These are phyloP conservation scores for Caretta caretta DNA, from an alignment of 2,113 vertebrate species.

Conservation along the genomic window DNA sequence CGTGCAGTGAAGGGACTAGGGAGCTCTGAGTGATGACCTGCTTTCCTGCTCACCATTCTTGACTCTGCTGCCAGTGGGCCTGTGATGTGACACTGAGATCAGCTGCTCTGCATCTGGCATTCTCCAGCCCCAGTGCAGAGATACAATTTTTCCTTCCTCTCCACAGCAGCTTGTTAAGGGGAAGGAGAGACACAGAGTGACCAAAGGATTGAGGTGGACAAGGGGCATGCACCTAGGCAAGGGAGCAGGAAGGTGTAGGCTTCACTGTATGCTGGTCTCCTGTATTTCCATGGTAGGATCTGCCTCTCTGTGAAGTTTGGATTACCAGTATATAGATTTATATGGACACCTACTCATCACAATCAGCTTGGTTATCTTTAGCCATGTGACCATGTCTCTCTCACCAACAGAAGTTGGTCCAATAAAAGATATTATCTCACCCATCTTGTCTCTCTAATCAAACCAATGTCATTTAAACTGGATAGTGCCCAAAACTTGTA, in stretches of 20 bases:
- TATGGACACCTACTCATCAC: not conserved
- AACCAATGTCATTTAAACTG: not conserved
- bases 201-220: not conserved
- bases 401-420: not conserved
- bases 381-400: not conserved
- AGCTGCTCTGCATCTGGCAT: not conserved
- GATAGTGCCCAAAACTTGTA: not conserved
- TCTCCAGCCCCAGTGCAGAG: not conserved
- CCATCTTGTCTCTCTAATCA: rapidly evolving
- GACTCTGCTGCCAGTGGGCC: rapidly evolving
- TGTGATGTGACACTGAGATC: not conserved
- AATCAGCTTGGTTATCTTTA: not conserved
- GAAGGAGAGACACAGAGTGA: not conserved
- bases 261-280: not conserved
- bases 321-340: not conserved
- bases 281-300: not conserved
- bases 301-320: not conserved
- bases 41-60: not conserved
- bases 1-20: not conserved
- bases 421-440: not conserved
- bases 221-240: not conserved
- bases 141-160: rapidly evolving
- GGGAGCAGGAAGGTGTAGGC: rapidly evolving
- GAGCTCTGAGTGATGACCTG: not conserved
- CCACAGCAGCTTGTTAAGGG: rapidly evolving